These are phyloP conservation scores for Rosalia funebris DNA, from an alignment of 2,888 invertebrate species.

Conservation along the genomic window DNA sequence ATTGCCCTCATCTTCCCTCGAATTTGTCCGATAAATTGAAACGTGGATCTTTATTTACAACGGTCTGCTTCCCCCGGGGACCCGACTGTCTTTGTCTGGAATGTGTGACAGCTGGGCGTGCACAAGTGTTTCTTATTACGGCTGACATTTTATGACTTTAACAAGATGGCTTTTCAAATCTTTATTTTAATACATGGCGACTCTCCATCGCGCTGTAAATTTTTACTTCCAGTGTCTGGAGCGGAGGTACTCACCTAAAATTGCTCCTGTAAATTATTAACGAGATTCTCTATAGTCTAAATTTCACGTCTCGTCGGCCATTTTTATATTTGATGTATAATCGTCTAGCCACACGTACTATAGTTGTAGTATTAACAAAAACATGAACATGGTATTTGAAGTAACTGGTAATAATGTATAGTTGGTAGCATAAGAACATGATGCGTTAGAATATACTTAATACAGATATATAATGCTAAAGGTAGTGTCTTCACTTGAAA, in stretches of 20 bases:
- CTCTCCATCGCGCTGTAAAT: conserved; percentile 11
- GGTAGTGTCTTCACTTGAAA: no score
- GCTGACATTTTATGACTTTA: conserved; percentile 43
- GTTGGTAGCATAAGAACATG: no score
- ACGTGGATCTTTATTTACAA: conserved; percentile 25
- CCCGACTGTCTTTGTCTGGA: conserved; percentile 40
- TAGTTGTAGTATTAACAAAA: no score
- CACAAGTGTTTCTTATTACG: conserved; percentile 43
- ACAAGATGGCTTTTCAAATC: conserved; percentile 42
- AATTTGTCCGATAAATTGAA: conserved; percentile 26
- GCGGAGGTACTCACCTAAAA: background rate
- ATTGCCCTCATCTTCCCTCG: conserved; percentile 26
- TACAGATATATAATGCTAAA: no score
- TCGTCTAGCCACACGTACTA: no score
- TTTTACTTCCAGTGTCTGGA: conserved; percentile 8
- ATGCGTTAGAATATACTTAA: no score
- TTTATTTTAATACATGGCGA: conserved; percentile 27
- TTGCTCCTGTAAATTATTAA: background rate
- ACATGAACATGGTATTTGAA: no score
- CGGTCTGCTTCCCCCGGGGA: conserved; percentile 18
- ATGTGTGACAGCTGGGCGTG: conserved; percentile 43
- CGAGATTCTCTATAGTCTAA: background rate
- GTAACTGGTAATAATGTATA: no score
- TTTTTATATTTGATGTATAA: no score
- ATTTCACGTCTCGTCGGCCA: no score